A percentile compares a stretch with the other conserved stretches of the same genome.
Evolutionary conservation across 1,140 invertebrate species (phyloP).

Genomic region (Drosophila arawakana): DNA sequence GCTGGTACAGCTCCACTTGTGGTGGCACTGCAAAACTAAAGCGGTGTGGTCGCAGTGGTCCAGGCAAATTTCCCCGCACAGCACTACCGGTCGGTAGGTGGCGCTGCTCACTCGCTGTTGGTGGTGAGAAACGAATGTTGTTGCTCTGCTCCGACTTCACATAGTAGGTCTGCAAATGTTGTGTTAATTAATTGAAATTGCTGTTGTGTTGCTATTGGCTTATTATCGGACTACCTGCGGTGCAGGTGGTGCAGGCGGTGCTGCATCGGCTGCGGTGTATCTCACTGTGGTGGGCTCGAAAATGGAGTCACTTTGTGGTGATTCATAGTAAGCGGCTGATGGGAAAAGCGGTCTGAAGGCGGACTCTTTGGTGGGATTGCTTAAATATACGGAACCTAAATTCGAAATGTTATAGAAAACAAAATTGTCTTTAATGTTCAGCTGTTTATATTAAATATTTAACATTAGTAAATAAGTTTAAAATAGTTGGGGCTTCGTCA

Average conservation of each 20-base stretch:
- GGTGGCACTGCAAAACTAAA: slow-evolving; percentile 63
- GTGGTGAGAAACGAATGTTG: slow-evolving; percentile 41
- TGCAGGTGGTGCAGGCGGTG: slow-evolving; percentile 35
- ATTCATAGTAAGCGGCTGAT: slow-evolving; percentile 46
- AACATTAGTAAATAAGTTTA: no score
- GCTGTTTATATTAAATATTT: no score
- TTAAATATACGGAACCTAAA: slow-evolving; percentile 42
- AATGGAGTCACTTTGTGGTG: slow-evolving; percentile 38
- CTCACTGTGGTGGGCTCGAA: slow-evolving; percentile 70
- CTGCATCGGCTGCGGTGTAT: slow-evolving; percentile 65
- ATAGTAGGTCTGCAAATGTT: slow-evolving; percentile 51
- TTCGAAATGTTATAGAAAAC: not conserved
- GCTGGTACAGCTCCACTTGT: slow-evolving; percentile 71
- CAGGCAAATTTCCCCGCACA: slow-evolving; percentile 5
- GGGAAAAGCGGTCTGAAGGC: slow-evolving; percentile 55
- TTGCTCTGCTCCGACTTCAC: slow-evolving; percentile 40
- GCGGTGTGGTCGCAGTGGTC: slow-evolving; percentile 49
- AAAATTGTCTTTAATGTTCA: not conserved
- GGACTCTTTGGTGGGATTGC: slow-evolving; percentile 45
- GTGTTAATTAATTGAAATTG: slow-evolving; percentile 49
- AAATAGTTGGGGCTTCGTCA: no score
- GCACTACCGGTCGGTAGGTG: not conserved
- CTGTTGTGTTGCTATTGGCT: not conserved
- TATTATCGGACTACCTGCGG: no score
- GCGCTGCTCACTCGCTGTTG: slow-evolving; percentile 25